phyloP scores from a whole-genome alignment of 2,888 invertebrate genomes.

The Escarpia spicata region DNA sequence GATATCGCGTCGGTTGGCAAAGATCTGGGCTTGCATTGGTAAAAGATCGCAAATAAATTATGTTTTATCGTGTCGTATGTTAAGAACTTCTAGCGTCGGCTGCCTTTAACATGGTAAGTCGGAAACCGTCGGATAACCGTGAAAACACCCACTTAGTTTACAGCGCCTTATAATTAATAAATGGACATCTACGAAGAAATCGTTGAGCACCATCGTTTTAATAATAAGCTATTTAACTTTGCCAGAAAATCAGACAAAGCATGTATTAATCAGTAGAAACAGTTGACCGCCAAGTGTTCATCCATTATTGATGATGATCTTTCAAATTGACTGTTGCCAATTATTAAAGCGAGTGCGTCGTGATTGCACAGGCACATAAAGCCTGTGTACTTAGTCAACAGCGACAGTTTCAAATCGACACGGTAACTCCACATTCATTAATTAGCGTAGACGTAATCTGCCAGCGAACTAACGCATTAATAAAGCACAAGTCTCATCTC shows the following conservation, averaged over 20 bases:
- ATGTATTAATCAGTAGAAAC: slow-evolving; percentile 16
- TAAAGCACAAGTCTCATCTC: background rate
- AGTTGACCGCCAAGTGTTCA: background rate
- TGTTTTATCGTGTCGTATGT: too few relatives aligned
- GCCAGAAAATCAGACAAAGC: background rate
- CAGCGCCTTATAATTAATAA: too few relatives aligned
- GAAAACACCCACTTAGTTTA: too few relatives aligned
- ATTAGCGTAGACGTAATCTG: background rate
- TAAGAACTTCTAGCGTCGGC: too few relatives aligned
- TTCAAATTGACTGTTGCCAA: background rate
- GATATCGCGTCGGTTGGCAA: too few relatives aligned
- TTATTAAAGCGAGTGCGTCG: background rate
- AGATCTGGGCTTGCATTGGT: too few relatives aligned
- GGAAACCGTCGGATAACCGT: too few relatives aligned
- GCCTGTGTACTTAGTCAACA: background rate
- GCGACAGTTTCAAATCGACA: background rate
- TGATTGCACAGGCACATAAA: background rate
- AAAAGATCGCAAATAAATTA: too few relatives aligned
- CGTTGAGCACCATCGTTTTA: too few relatives aligned
- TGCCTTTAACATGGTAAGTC: too few relatives aligned
- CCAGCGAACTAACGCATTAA: background rate
- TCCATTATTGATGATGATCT: background rate
- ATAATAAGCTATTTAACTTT: too few relatives aligned
- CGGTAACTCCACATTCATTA: background rate
- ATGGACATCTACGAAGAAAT: too few relatives aligned